Evolutionary conservation across 2,113 vertebrate genomes (phyloP).

Genomic region (Halcyon malimbica): DNA sequence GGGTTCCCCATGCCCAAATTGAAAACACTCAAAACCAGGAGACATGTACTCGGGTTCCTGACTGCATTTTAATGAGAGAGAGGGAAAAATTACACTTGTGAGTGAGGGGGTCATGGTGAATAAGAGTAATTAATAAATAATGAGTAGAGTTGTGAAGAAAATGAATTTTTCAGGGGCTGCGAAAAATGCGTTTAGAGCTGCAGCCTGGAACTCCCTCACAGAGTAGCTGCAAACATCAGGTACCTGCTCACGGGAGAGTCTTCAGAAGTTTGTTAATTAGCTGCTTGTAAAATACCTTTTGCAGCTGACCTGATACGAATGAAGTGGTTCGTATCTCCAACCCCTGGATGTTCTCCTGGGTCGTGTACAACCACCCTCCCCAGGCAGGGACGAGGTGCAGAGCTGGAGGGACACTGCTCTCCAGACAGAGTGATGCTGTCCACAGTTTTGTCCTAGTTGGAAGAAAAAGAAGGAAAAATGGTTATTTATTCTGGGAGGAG

Average conservation of each 20-base stretch:
- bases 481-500: neutral
- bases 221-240: neutral
- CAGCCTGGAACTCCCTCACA: neutral
- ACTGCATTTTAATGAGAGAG: neutral
- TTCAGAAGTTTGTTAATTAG: neutral
- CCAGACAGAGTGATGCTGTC: neutral
- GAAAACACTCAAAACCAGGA: neutral
- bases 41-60: neutral
- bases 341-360: neutral
- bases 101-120: neutral
- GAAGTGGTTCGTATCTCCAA: neutral
- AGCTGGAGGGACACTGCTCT: neutral
- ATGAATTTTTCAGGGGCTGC: conserved; percentile 18
- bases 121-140: conserved; percentile 45
- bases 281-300: neutral
- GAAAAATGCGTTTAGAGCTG: neutral
- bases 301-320: neutral
- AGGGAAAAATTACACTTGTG: neutral
- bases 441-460: neutral
- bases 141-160: conserved; percentile 11
- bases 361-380: rapidly evolving
- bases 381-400: neutral
- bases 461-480: neutral
- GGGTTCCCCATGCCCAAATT: neutral
- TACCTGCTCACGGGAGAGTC: neutral